These are phyloP conservation scores for Trachelus tabidus DNA, from an alignment of 2,888 invertebrate species.

Conservation along the genomic window DNA sequence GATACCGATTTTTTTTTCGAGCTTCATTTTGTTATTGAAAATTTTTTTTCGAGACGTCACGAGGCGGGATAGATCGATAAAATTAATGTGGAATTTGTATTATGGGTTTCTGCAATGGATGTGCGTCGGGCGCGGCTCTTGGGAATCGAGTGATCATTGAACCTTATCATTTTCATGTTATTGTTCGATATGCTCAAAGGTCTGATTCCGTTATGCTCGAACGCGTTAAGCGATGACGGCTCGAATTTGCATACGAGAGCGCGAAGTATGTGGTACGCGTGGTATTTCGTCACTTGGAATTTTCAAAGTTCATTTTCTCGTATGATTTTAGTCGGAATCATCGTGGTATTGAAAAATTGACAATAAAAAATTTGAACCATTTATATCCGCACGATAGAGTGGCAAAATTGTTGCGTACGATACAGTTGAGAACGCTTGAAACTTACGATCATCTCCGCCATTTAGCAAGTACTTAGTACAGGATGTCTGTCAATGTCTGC, in stretches of 20 bases:
- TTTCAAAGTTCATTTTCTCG: background rate
- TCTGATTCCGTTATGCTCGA: background rate
- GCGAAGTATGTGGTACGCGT: no score
- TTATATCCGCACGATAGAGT: background rate
- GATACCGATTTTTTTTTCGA: no score
- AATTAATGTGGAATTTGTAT: background rate
- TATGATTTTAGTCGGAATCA: background rate
- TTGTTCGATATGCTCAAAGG: background rate
- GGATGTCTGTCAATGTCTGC: conserved; percentile 53
- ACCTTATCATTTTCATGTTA: background rate
- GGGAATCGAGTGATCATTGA: background rate
- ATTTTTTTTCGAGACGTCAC: no score
- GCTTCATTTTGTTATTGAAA: no score
- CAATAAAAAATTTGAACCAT: background rate
- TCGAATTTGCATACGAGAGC: background rate
- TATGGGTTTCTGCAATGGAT: background rate
- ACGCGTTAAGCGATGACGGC: background rate
- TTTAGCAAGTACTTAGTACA: conserved; percentile 56
- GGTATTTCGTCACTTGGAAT: background rate
- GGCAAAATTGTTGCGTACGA: background rate
- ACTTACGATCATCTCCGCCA: conserved; percentile 46
- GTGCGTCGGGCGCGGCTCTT: background rate
- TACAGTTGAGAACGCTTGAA: background rate
- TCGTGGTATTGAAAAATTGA: background rate
- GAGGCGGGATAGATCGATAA: accelerated